Evolutionary conservation across 2,113 vertebrate species (phyloP).

Genomic region (Oncorhynchus keta): DNA sequence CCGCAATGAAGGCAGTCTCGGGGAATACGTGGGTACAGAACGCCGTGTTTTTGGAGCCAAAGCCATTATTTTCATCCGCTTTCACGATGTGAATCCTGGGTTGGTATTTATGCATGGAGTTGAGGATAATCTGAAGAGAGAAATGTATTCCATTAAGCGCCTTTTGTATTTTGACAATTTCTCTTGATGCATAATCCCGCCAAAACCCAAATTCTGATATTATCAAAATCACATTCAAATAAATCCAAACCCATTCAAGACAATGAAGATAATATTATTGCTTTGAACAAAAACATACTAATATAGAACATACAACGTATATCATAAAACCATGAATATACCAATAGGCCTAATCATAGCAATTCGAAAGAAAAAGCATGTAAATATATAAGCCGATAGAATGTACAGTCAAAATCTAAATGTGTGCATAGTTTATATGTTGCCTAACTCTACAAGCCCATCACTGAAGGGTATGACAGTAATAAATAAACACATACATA

Average conservation of each 20-base stretch:
- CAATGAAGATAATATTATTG: no score
- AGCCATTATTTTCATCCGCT: conserved; percentile 97
- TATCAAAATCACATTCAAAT: no score
- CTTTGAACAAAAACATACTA: no score
- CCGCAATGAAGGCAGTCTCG: conserved; percentile 94
- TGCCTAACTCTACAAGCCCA: neutral
- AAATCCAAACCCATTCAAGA: no score
- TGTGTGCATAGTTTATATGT: neutral
- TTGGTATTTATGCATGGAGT: conserved; percentile 99
- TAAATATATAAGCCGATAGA: neutral
- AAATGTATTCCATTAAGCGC: neutral
- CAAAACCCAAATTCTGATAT: neutral
- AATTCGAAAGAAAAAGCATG: neutral
- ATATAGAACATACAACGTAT: no score
- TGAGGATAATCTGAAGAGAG: conserved; percentile 88
- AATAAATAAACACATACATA: neutral
- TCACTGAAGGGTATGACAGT: neutral
- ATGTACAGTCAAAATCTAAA: neutral
- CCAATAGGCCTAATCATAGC: no score
- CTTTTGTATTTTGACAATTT: neutral
- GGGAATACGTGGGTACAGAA: conserved; percentile 98
- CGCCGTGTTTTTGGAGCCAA: conserved; percentile 96
- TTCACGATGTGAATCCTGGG: conserved; percentile 98
- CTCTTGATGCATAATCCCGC: neutral
- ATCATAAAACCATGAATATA: no score